Base-by-base conservation (phyloP, 2,113 vertebrate species). In the Cyanistes caeruleus region DNA sequence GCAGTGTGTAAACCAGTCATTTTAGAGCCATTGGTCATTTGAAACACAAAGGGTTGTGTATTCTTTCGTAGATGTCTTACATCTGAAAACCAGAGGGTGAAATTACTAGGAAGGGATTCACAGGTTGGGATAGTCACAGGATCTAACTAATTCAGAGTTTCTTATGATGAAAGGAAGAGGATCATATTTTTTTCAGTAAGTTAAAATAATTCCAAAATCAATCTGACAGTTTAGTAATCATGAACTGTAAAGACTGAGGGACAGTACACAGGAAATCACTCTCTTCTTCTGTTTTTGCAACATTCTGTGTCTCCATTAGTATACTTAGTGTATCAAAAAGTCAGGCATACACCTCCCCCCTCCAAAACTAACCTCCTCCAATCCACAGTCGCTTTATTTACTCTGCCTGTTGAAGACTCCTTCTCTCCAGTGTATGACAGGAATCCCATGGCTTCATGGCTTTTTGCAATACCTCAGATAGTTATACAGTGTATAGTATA, bases 401-500 rank as follows among this genome's bases (percentile, higher is more conserved):
- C 10, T 35, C 9, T 55, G 16, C 35, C 19, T 84, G 5, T 48
- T 46, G 12, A 64, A 80, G 33, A 21, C 30, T 67, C 7, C 13
- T 3, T 58, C 21, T 68, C 10, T 55, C 13, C 14, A 5, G 0
- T 18, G 11, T 30, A 15, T 20, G 7, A 55, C 27, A 52, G 39
- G 43, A 75, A 48, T 87, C 22, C 37, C 15, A 3, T 5, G 4
- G 20, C 48, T 74, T 74, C 27, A 5, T 41, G 43, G 35, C 24
- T 23, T 76, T 88, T 55, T 5, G 2, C 51, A 62, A 0, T 68
- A 37, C 43, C 27, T 73, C 46, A 15, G 15, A 12, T 11, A 6
- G 21, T 55, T 88, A 22, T 59, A 7, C 0, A 0, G 10, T 5
- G 0, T 35, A 53, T 17, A 31, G 18, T 1, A 0, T 55, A 9